Conservation (phyloP, 2,113 vertebrate genomes). For the Leptocoma aspasia region DNA sequence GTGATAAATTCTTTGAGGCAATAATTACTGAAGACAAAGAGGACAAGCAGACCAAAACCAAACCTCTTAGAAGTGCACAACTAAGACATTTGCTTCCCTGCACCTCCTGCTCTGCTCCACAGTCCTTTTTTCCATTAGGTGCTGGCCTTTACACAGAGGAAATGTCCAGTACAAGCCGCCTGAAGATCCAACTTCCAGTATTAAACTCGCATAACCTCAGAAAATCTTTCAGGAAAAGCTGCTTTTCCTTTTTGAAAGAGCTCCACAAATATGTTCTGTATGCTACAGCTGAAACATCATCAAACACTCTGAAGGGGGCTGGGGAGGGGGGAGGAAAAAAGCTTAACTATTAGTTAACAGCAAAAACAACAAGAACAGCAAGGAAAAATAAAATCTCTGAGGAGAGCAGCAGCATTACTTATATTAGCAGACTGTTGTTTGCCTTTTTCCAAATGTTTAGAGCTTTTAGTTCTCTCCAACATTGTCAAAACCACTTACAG, state of each 20-base stretch:
- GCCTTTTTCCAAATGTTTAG: neutral
- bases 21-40: neutral
- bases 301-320: fast-evolving
- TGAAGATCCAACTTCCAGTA: neutral
- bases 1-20: neutral
- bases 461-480: neutral
- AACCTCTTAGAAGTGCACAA: too few relatives aligned
- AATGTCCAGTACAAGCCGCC: fast-evolving
- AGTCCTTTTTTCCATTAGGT: neutral
- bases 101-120: neutral
- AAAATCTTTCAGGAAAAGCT: neutral
- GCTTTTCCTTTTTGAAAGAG: neutral
- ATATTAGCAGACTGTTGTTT: neutral
- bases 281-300: neutral
- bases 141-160: neutral
- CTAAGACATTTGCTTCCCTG: neutral
- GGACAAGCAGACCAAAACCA: neutral
- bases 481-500: neutral
- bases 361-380: neutral
- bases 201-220: fast-evolving
- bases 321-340: fast-evolving
- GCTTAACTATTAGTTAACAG: neutral
- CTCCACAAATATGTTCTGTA: fast-evolving
- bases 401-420: neutral
- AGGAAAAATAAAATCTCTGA: neutral